Conservation (phyloP, 2,113 vertebrate species). For the Pavo muticus region DNA sequence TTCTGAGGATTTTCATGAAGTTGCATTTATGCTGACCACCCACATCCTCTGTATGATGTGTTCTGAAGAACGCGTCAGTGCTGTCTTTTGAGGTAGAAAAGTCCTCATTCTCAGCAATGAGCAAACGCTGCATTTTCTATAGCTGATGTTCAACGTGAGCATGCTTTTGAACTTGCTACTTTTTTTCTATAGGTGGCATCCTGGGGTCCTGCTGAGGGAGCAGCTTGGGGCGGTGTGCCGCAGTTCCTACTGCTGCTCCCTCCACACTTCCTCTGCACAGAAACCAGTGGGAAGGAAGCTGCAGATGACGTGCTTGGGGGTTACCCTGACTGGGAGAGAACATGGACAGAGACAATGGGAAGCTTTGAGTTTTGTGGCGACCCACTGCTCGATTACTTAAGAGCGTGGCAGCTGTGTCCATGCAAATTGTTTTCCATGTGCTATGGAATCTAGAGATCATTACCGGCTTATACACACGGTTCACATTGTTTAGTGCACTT, state of each 20-base stretch:
- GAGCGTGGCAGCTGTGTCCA: fast-evolving
- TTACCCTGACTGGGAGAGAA: neutral
- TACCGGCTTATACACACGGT: neutral
- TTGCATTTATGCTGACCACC: neutral
- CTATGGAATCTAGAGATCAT: neutral
- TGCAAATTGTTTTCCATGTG: neutral
- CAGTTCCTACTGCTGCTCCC: fast-evolving
- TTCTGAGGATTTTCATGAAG: neutral
- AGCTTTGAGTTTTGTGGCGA: neutral
- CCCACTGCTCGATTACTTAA: neutral
- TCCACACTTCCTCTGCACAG: neutral
- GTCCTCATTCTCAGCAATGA: neutral
- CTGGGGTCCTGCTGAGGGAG: neutral
- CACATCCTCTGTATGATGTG: neutral
- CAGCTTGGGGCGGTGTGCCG: fast-evolving
- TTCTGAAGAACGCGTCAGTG: neutral
- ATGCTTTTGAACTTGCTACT: neutral
- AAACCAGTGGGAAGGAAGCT: neutral
- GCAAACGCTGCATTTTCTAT: fast-evolving
- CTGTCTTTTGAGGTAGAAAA: neutral
- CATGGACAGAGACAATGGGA: neutral
- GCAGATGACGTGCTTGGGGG: fast-evolving
- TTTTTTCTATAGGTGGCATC: neutral
- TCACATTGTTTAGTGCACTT: fast-evolving
- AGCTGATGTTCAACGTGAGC: neutral